Evolutionary conservation across 23 tunicate genomes (phyloP).

Genomic region (Halocynthia aurantium): DNA sequence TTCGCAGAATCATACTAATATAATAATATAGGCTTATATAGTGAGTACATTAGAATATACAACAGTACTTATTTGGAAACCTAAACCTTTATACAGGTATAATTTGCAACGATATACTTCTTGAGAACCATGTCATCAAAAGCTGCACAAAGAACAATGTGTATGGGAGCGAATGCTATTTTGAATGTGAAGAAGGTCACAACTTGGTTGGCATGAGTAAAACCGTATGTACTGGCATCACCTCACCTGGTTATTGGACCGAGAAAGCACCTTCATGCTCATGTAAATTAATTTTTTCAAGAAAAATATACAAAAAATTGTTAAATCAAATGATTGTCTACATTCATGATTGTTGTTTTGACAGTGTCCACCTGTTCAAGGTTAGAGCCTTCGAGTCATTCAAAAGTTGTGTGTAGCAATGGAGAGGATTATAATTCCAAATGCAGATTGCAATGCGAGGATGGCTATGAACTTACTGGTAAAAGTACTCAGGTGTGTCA

Average conservation of each 20-base stretch:
- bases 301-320: neutral
- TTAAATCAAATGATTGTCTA: neutral
- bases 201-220: constrained; percentile 31
- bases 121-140: constrained; percentile 43
- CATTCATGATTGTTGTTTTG: neutral
- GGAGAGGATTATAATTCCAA: constrained; percentile 34
- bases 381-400: constrained; percentile 8
- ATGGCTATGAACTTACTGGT: constrained; percentile 51
- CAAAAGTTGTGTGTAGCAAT: constrained; percentile 40
- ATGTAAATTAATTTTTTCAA: neutral
- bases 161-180: constrained; percentile 58
- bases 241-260: constrained; percentile 59
- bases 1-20: too few relatives aligned
- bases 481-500: constrained; percentile 39
- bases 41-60: too few relatives aligned
- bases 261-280: constrained; percentile 7
- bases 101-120: constrained; percentile 27
- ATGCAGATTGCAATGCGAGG: constrained; percentile 54
- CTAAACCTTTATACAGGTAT: constrained; percentile 43
- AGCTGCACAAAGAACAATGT: constrained; percentile 57
- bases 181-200: constrained; percentile 67
- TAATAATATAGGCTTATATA: too few relatives aligned
- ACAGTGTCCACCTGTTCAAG: constrained; percentile 18
- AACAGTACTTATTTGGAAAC: neutral
- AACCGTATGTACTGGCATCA: constrained; percentile 44